Percentiles rank a stretch among this genome's conserved stretches.
phyloP scores from a whole-genome alignment of 2,113 vertebrate genomes.

The Thamnaconus septentrionalis region DNA sequence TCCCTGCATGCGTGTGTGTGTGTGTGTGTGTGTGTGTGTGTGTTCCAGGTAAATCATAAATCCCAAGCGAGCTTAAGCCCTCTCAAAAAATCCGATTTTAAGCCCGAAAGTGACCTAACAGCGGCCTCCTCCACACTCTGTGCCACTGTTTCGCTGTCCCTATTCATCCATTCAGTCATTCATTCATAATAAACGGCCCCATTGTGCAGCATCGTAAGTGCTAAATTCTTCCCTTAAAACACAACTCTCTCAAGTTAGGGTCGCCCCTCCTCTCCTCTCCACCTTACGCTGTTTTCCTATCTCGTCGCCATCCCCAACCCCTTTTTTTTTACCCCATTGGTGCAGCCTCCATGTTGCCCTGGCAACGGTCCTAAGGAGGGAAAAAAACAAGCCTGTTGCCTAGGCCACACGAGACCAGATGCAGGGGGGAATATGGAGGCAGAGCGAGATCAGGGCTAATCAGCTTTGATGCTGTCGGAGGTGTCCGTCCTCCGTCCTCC shows the following conservation, averaged over 20 bases:
- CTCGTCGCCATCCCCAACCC: neutral
- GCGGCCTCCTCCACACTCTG: too few species aligned
- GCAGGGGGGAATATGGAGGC: conserved; percentile 3
- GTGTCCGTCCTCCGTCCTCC: conserved; percentile 13
- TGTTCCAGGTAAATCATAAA: too few species aligned
- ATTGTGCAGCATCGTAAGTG: neutral
- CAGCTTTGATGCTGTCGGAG: neutral
- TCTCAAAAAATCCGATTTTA: too few species aligned
- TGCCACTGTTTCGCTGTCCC: too few species aligned
- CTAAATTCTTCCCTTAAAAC: too few species aligned
- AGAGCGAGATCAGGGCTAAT: conserved; percentile 20
- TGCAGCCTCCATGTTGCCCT: conserved; percentile 56
- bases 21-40: too few species aligned
- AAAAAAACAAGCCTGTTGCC: conserved; percentile 59
- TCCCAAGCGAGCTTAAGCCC: too few species aligned
- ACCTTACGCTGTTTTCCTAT: neutral
- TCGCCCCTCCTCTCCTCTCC: too few species aligned
- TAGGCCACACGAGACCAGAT: conserved; percentile 55
- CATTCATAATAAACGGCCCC: neutral
- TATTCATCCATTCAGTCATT: too few species aligned
- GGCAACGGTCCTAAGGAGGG: conserved; percentile 65
- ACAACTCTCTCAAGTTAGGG: too few species aligned
- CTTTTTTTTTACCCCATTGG: conserved; percentile 16
- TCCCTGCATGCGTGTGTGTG: neutral
- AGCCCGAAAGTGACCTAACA: too few species aligned